Evolutionary conservation across 2,888 invertebrate species (phyloP).

Genomic region (Polydesmus complanatus): DNA sequence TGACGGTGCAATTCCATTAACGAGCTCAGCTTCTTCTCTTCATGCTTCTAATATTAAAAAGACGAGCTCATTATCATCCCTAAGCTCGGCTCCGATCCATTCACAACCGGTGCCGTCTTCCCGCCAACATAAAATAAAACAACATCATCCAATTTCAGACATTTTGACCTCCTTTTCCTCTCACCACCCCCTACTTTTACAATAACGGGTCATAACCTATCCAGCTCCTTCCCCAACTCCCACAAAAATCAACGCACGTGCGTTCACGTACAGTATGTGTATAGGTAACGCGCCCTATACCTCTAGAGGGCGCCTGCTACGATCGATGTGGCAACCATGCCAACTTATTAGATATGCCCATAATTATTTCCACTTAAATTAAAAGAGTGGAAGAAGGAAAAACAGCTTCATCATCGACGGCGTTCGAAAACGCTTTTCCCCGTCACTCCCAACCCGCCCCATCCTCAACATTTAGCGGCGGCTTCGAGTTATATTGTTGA

Average conservation of each 20-base stretch:
- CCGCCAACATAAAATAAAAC: too few species aligned
- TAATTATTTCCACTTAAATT: not conserved
- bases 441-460: not conserved
- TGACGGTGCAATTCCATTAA: too few species aligned
- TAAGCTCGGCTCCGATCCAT: too few species aligned
- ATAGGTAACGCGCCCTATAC: not conserved
- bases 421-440: not conserved
- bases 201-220: too few species aligned
- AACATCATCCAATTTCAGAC: too few species aligned
- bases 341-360: not conserved
- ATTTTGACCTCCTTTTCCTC: too few species aligned
- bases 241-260: not conserved
- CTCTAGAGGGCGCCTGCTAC: not conserved
- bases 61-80: too few species aligned
- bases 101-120: too few species aligned
- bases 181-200: too few species aligned
- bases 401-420: not conserved
- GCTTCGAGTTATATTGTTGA: not conserved
- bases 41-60: too few species aligned
- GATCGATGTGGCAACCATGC: not conserved
- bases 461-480: not conserved
- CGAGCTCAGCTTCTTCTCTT: too few species aligned
- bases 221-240: not conserved
- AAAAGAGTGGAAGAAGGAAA: not conserved
- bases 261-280: not conserved